Evolutionary conservation across 2,113 vertebrate species (phyloP), one percentile per base, ranked within the genome.

Genomic region (Cyprichromis sp.): DNA sequence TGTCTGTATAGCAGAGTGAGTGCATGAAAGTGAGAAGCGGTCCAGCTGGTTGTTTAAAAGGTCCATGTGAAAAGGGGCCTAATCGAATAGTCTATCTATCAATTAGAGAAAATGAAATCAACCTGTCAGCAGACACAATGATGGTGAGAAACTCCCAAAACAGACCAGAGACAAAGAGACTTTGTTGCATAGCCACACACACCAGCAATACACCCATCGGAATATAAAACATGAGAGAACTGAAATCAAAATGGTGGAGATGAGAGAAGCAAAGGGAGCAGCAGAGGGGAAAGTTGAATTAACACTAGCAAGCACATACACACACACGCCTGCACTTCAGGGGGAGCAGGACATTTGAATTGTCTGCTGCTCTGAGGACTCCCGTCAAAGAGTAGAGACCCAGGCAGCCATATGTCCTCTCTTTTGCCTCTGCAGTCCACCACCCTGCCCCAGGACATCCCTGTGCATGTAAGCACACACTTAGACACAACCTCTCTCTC

Each of bases 401-500:
- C 34, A 24, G 78, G 71, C 55, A 80, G 91, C 87, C 94, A 95
- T 89, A 91, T 93, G 94, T 91, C 92, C 92, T 91, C 85, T 90
- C 78, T 54, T 59, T 66, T 85, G 84, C 50, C 82, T 89, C 88
- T 87, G 87, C 88, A 87, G 92, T 88, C 89, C 84, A 79, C 55
- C 88, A 86, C 78, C 42, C 52, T 83, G 92, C 91, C 90, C 82
- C 73, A 73, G 88, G 86, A 92, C 80, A 90, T 52, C 21, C 29
- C 38, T 26, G 71, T 87, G 42, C 80, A 78, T 68, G 79, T 50
- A 24, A 63, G 38, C 50, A 52, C 38, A 53, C 13, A 26, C 3
- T 52, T 78, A n/a, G 45, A 84, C 81, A 31, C 52, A 79, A 12
- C 17, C 71, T 2, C 42, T 76, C 40, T 76, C 71, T 45, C 38